A percentile compares a stretch with the other conserved stretches of the same genome.
Evolutionary conservation across 2,888 invertebrate species (phyloP).

Genomic region (Hecatera dysodea): DNA sequence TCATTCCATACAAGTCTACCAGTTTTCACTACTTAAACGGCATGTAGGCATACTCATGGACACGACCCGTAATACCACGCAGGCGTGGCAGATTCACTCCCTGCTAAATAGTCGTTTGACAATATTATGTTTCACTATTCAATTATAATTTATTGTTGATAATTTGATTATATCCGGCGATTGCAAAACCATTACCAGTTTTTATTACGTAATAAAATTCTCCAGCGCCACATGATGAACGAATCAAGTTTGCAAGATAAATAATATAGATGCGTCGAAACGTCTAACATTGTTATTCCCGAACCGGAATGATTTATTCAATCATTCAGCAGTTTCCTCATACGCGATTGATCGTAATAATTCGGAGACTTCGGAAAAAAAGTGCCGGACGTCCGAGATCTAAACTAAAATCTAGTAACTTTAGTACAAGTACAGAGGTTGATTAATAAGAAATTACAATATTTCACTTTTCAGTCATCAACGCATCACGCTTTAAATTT

Average conservation of each 20-base stretch:
- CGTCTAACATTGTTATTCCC: constrained; percentile 4
- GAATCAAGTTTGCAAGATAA: constrained; percentile 23
- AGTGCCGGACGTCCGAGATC: background rate
- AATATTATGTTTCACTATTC: constrained; percentile 40
- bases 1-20: constrained; percentile 54
- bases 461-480: constrained; percentile 19
- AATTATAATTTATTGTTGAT: constrained; percentile 41
- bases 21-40: constrained; percentile 59
- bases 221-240: constrained; percentile 15
- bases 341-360: background rate
- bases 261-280: constrained; percentile 17
- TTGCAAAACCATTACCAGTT: constrained; percentile 3
- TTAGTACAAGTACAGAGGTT: background rate
- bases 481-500: constrained; percentile 59
- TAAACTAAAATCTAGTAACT: background rate
- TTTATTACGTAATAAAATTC: constrained; percentile 21
- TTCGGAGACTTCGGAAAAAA: background rate
- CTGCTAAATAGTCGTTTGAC: constrained; percentile 13
- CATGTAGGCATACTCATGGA: constrained; percentile 59
- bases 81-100: constrained; percentile 53
- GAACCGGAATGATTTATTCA: constrained; percentile 19
- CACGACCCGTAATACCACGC: constrained; percentile 63
- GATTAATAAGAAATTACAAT: constrained; percentile 6
- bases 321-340: constrained; percentile 22
- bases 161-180: constrained; percentile 37